phyloP scores from a whole-genome alignment of 2,888 invertebrate species.

The Agonopterix alstromeriana region DNA sequence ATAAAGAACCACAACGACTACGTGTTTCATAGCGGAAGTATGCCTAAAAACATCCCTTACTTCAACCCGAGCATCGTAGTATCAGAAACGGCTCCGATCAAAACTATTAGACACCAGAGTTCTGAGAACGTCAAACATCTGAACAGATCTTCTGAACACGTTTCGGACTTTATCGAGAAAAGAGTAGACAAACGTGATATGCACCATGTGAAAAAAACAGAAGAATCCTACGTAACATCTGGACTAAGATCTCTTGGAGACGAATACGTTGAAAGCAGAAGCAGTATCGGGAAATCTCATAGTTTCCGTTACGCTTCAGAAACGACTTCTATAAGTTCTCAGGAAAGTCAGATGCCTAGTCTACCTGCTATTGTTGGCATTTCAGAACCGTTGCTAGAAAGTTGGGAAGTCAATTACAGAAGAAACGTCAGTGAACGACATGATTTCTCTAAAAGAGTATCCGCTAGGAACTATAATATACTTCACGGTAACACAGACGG shows the following conservation, averaged over 20 bases:
- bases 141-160: conserved; percentile 52
- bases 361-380: conserved; percentile 70
- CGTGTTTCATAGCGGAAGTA: conserved; percentile 58
- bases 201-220: conserved; percentile 42
- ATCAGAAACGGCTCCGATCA: conserved; percentile 54
- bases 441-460: conserved; percentile 55
- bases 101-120: conserved; percentile 54
- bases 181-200: conserved; percentile 44
- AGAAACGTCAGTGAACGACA: conserved; percentile 60
- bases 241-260: conserved; percentile 61
- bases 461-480: conserved; percentile 59
- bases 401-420: conserved; percentile 72
- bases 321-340: conserved; percentile 61
- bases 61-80: conserved; percentile 51
- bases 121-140: conserved; percentile 58
- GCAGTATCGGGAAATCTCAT: conserved; percentile 82
- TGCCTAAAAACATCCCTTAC: conserved; percentile 64
- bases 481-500: conserved; percentile 47
- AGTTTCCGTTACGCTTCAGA: conserved; percentile 81
- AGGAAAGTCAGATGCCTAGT: conserved; percentile 71
- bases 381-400: conserved; percentile 67
- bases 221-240: conserved; percentile 53
- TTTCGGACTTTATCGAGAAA: conserved; percentile 52
- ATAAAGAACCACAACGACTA: conserved; percentile 55
- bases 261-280: conserved; percentile 64